These are phyloP conservation scores for Sitta europaea DNA, from an alignment of 2,113 vertebrate genomes.

Conservation along the genomic window DNA sequence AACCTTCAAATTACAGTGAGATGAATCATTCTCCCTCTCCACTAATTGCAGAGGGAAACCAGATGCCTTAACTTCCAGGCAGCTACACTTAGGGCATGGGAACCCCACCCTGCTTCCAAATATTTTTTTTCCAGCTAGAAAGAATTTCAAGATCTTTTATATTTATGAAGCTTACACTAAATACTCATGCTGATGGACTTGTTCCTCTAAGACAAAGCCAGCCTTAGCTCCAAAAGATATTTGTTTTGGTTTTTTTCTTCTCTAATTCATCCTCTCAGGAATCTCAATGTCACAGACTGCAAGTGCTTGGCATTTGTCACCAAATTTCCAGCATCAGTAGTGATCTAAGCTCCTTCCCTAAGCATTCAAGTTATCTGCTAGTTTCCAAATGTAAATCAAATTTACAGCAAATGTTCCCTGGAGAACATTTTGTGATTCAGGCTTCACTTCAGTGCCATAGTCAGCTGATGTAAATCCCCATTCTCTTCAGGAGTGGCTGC, in stretches of 20 bases:
- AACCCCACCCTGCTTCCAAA: background rate
- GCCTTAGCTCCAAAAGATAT: background rate
- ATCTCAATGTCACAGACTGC: background rate
- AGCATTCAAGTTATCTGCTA: background rate
- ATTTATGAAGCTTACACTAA: background rate
- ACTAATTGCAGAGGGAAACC: slow-evolving; percentile 29
- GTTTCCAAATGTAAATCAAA: background rate
- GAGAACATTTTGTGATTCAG: background rate
- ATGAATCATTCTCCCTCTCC: slow-evolving; percentile 24
- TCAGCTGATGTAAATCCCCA: background rate
- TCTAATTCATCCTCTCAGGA: background rate
- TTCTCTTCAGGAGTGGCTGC: background rate
- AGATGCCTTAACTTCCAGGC: slow-evolving; percentile 17
- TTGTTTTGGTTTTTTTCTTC: background rate
- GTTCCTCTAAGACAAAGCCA: background rate
- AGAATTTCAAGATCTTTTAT: background rate
- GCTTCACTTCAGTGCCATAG: background rate
- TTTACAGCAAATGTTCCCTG: background rate
- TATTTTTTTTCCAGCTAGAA: background rate
- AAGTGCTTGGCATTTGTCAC: background rate
- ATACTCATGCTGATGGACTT: background rate
- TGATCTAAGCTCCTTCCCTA: background rate
- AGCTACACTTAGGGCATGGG: background rate
- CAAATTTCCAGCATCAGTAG: background rate
- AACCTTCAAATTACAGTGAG: background rate